Base-by-base conservation (phyloP, 2,888 invertebrate species). In the Cantharis rustica region DNA sequence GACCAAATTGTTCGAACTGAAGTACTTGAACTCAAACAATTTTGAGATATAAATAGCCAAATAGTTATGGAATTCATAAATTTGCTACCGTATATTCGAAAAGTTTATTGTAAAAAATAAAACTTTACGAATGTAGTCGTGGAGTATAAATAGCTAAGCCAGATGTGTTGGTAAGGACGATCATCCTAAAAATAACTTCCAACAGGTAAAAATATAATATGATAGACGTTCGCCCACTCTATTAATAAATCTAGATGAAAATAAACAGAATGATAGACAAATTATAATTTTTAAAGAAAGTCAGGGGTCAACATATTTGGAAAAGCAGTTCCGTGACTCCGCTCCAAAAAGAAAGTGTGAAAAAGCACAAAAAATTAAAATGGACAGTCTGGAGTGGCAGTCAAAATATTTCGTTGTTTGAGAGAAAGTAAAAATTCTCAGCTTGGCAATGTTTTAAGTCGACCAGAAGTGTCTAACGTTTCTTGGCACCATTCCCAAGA, bases 21-120 rank as follows among this genome's bases (percentile, higher is more conserved):
- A 62, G 75, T 72, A 75, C 72, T 72, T 69, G 64, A 75, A 75
- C 69, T 17, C 15, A 17, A 31, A 62, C 69, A 75, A 66, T 64
- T 64, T 20, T 61, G 10, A 71, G 13, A 64, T 75, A 16, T 72
- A 68, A 47, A 68, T 15, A 20, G 23, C 26, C 5, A 26, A 68
- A 17, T 26, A 68, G 13, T 72, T 75, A 75, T 47, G 47, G 47
- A 47, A 47, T 47, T 47, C 47, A 47, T 47, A 47, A 47, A 47
- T 47, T 47, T 47, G 47, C 47, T 47, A 47, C 47, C 47, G 47
- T 47, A 47, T 47, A 47, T 47, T 47, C n/a, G n/a, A 47, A n/a
- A 47, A 47, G 47, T 47, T 47, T 47, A 47, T 47, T 47, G 47
- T 47, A 47, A 47, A 47, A 47, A 47, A 47, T 47, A 47, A 47